Evolutionary conservation across 2,113 vertebrate species (phyloP).

Genomic region (Tragelaphus scriptus): DNA sequence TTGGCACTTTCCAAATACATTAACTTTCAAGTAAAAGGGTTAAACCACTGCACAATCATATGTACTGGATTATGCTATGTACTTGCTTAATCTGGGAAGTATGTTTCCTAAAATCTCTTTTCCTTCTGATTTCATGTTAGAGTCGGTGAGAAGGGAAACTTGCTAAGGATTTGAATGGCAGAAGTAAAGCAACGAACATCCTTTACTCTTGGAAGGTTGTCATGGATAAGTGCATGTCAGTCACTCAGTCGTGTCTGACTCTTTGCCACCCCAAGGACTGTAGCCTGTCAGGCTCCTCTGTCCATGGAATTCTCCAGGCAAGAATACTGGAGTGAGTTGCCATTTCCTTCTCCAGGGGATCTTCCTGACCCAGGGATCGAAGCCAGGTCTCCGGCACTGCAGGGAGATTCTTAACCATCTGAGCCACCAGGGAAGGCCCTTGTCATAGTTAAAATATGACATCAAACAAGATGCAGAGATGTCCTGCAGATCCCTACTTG

Average conservation of each 20-base stretch:
- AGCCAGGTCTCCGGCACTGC: neutral
- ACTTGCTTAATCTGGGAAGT: neutral
- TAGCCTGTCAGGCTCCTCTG: neutral
- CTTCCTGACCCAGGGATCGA: neutral
- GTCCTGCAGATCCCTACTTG: neutral
- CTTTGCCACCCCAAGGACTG: neutral
- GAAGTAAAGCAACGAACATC: neutral
- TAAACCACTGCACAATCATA: neutral
- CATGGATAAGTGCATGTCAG: neutral
- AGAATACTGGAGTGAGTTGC: neutral
- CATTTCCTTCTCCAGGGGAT: neutral
- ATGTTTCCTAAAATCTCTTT: neutral
- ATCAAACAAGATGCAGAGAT: neutral
- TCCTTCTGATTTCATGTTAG: neutral
- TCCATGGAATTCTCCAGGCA: neutral
- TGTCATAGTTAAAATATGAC: neutral
- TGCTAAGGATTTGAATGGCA: neutral
- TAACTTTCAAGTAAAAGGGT: neutral
- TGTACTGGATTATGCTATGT: neutral
- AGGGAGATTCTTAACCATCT: neutral
- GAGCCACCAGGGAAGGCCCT: neutral
- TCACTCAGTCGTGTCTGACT: neutral
- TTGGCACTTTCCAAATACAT: neutral
- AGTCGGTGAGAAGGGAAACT: neutral
- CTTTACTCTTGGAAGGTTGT: neutral